Conservation (phyloP, 2,113 vertebrate genomes). For the Calyptommatus sinebrachiatus region DNA sequence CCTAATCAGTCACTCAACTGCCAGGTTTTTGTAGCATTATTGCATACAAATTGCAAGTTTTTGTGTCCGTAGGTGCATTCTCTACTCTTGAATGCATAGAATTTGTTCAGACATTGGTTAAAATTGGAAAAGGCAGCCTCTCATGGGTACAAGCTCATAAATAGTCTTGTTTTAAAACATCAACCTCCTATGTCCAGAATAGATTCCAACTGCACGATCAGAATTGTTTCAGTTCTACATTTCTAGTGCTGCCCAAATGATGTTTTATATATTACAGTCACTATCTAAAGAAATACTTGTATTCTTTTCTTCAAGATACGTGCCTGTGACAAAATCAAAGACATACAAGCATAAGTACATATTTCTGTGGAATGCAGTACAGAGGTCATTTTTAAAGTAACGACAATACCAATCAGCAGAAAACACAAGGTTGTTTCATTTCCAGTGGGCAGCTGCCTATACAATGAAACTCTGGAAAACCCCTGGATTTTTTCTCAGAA, state of each 20-base stretch:
- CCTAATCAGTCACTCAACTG: too few species aligned
- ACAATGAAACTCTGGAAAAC: neutral
- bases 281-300: neutral
- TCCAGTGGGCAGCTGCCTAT: neutral
- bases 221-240: constrained; percentile 15
- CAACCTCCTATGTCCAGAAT: too few species aligned
- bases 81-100: neutral
- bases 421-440: constrained; percentile 3
- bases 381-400: constrained; percentile 12
- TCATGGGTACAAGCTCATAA: too few species aligned
- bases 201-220: constrained; percentile 21
- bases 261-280: constrained; percentile 3
- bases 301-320: neutral
- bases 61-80: neutral
- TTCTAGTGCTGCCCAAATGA: constrained; percentile 26
- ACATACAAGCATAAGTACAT: constrained; percentile 24
- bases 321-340: constrained; percentile 31
- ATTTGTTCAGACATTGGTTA: neutral
- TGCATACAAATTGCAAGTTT: too few species aligned
- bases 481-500: neutral
- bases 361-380: constrained; percentile 16
- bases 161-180: too few species aligned
- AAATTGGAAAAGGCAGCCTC: neutral
- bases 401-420: neutral
- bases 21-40: too few species aligned